Evolutionary conservation across 2,888 invertebrate genomes (phyloP).

Genomic region (Acleris holmiana): DNA sequence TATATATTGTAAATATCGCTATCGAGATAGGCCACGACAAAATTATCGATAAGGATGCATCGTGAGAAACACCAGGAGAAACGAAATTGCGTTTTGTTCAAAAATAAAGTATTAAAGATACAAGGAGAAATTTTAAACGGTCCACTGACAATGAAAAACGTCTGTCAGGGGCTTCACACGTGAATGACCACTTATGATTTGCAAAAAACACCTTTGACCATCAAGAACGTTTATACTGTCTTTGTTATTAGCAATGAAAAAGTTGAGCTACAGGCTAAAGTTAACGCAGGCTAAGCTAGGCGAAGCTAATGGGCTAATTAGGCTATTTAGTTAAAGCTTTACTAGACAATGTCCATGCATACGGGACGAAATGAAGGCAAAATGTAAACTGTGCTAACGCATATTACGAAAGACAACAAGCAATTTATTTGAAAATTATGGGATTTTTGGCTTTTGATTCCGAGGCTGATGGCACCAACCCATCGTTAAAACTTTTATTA

Average conservation of each 20-base stretch:
- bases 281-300: too few species aligned
- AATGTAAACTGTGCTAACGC: too few species aligned
- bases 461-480: conserved; percentile 1
- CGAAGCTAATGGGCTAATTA: too few species aligned
- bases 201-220: conserved; percentile 60
- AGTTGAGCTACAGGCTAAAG: background rate
- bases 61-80: conserved; percentile 35
- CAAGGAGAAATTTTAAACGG: conserved; percentile 55
- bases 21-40: conserved; percentile 42
- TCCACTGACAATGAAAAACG: conserved; percentile 66
- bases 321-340: background rate
- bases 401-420: too few species aligned
- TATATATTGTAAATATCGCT: conserved; percentile 33
- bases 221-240: conserved; percentile 44
- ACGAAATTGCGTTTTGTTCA: conserved; percentile 36
- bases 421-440: background rate
- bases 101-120: conserved; percentile 43
- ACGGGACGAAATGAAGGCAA: background rate
- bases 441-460: background rate
- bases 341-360: background rate
- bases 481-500: background rate
- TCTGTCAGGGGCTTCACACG: conserved; percentile 68
- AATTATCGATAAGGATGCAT: conserved; percentile 38
- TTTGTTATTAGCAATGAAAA: background rate
- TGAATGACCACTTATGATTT: conserved; percentile 67